Conservation (phyloP, 2,113 vertebrate genomes). For the Meleagris gallopavo region DNA sequence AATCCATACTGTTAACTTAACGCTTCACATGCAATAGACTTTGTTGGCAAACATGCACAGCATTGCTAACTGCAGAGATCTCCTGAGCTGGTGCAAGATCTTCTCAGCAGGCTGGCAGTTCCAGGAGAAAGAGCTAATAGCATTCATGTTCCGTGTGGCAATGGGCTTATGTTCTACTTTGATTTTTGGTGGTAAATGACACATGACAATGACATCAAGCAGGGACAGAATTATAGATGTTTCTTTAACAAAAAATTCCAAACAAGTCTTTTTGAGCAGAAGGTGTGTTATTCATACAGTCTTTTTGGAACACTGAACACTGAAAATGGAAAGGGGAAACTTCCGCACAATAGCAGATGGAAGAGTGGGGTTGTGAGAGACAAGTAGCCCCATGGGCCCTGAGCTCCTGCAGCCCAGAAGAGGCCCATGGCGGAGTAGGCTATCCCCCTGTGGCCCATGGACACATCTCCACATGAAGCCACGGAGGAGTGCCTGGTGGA, state of each 20-base stretch:
- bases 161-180: neutral
- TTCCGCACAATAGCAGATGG: neutral
- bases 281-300: neutral
- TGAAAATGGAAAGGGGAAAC: neutral
- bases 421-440: neutral
- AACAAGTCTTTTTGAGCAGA: neutral
- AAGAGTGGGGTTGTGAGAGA: neutral
- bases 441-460: neutral
- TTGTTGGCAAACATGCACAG: neutral
- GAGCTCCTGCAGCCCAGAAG: neutral
- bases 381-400: neutral
- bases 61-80: fast-evolving
- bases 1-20: neutral
- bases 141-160: fast-evolving
- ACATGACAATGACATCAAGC: fast-evolving
- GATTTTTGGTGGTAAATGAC: neutral
- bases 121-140: neutral
- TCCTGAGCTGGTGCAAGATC: neutral
- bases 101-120: neutral
- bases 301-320: neutral
- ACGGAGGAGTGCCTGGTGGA: neutral
- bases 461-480: neutral
- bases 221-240: neutral
- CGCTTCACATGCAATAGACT: neutral
- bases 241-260: neutral